These are phyloP conservation scores for Nyctibius grandis DNA, from an alignment of 2,797 vertebrate genomes.

Conservation along the genomic window DNA sequence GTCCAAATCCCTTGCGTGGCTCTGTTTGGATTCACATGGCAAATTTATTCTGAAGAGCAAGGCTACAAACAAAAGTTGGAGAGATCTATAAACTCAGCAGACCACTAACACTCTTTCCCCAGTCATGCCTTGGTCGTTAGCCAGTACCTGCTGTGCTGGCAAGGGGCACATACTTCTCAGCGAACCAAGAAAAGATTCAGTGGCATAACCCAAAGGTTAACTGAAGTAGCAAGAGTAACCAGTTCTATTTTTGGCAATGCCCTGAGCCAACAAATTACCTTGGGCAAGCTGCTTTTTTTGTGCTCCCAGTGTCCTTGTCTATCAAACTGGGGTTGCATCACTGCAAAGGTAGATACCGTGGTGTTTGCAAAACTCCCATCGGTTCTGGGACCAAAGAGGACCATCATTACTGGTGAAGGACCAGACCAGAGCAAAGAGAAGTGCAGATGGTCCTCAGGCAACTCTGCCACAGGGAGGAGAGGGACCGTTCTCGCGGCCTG, in stretches of 20 bases:
- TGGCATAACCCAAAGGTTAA: not conserved
- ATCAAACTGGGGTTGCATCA: not conserved
- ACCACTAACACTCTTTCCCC: fast-evolving
- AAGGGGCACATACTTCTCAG: fast-evolving
- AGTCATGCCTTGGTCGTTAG: not conserved
- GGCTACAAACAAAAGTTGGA: not conserved
- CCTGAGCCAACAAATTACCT: not conserved
- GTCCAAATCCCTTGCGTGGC: not conserved
- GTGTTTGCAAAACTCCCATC: not conserved
- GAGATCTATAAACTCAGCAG: not conserved
- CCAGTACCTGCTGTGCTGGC: not conserved
- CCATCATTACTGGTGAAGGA: fast-evolving
- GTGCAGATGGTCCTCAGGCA: not conserved
- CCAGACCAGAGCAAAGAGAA: not conserved
- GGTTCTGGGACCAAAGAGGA: not conserved
- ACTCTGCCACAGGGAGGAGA: not conserved
- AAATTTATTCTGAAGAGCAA: not conserved
- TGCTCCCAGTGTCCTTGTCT: not conserved
- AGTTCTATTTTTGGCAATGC: not conserved
- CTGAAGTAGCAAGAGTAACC: not conserved
- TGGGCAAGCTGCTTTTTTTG: not conserved
- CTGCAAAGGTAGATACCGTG: not conserved
- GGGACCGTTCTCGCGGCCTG: not conserved
- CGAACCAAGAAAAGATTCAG: not conserved
- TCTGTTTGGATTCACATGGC: fast-evolving